A percentile compares a stretch with the other conserved stretches of the same genome.
Conservation (phyloP, 2,797 vertebrate species). For the Erethizon dorsatum region DNA sequence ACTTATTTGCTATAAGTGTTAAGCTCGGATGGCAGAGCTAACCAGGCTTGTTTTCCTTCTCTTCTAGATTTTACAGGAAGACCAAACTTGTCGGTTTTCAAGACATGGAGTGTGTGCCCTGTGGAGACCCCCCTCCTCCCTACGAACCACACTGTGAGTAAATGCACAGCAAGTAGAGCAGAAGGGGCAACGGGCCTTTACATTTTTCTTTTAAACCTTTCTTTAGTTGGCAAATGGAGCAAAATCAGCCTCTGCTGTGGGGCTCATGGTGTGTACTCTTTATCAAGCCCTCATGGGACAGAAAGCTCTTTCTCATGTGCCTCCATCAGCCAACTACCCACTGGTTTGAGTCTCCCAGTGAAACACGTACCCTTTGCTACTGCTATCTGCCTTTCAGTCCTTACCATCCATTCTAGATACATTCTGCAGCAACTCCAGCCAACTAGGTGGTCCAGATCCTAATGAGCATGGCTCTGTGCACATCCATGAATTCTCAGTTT, state of each 20-base stretch:
- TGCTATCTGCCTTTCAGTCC: too few species aligned
- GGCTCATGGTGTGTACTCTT: neutral
- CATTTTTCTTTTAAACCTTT: neutral
- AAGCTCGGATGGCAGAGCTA: neutral
- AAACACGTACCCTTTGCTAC: neutral
- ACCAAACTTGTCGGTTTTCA: slow-evolving; percentile 98
- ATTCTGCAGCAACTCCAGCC: neutral
- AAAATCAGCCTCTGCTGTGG: neutral
- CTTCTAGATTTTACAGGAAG: slow-evolving; percentile 96
- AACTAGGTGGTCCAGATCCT: neutral
- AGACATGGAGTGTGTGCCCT: slow-evolving; percentile 98
- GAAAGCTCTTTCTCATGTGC: neutral
- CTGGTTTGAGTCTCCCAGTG: neutral
- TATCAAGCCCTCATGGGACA: neutral
- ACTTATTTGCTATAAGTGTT: neutral
- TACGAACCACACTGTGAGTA: slow-evolving; percentile 98
- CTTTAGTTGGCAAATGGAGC: slow-evolving; percentile 31
- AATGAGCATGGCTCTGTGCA: neutral
- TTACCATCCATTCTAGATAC: neutral
- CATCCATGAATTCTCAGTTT: neutral
- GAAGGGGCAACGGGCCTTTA: slow-evolving; percentile 26
- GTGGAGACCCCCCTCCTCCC: slow-evolving; percentile 97
- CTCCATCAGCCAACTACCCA: neutral
- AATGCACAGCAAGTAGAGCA: neutral
- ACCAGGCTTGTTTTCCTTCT: slow-evolving; percentile 56